Percentiles rank a stretch among this genome's conserved stretches.
Evolutionary conservation across 1,140 invertebrate species (phyloP).

Genomic region (Pseudomyrmex cubaensis): DNA sequence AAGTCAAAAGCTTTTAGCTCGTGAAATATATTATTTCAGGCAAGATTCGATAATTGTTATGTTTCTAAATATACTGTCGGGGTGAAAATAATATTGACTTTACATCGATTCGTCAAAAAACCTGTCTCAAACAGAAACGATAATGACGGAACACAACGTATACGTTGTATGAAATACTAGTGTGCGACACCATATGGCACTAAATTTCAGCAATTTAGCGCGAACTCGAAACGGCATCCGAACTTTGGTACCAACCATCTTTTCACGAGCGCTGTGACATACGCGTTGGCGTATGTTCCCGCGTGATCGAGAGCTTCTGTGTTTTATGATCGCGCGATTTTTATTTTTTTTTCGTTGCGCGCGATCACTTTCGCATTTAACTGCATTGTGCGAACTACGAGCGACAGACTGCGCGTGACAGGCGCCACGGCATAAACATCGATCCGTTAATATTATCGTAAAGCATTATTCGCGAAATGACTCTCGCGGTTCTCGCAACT

Average conservation of each 20-base stretch:
- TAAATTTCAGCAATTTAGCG: constrained; percentile 26
- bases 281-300: not conserved
- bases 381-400: constrained; percentile 38
- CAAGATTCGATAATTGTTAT: constrained; percentile 10
- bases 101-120: constrained; percentile 12
- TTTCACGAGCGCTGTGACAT: constrained; percentile 28
- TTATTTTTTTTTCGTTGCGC: constrained; percentile 10
- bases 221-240: constrained; percentile 38
- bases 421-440: constrained; percentile 55
- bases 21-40: constrained; percentile 1
- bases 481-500: constrained; percentile 37
- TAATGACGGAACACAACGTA: constrained; percentile 17
- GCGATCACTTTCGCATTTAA: constrained; percentile 52
- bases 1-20: not conserved
- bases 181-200: not conserved
- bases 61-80: constrained; percentile 5
- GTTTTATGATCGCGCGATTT: constrained; percentile 49
- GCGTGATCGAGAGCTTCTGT: constrained; percentile 53
- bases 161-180: constrained; percentile 20
- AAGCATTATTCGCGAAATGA: constrained; percentile 56
- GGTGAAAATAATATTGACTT: not conserved
- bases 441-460: constrained; percentile 55
- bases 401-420: constrained; percentile 56
- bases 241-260: constrained; percentile 15
- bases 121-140: constrained; percentile 26